Evolutionary conservation across 37 sponge, comb jelly and placozoan species (phyloP), one percentile per base, ranked within the genome.

Genomic region (Chondrilla cf. caribensis): DNA sequence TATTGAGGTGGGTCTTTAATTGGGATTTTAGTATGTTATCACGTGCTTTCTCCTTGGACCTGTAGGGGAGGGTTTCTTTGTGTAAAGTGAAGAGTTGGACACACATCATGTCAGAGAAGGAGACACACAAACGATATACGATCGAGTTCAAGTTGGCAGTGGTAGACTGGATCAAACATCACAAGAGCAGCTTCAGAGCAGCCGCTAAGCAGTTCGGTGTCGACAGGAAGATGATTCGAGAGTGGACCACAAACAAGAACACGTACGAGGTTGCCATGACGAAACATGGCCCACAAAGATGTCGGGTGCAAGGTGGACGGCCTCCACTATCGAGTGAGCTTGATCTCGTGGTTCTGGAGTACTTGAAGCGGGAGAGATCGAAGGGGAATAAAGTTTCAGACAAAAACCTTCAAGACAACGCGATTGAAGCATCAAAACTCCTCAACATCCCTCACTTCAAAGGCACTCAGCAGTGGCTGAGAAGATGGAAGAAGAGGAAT

Each of bases 131-230:
- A 22, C 41, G 76, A 11, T 93, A 82, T 72, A 89, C 93, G 2
- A 59, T 89, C 21, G 85, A 93, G 65, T 93, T 84, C 87, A 93
- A 93, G 71, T 64, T 93, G 72, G 35, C 84, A 25, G 93, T 93
- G 58, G 82, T 93, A 4, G 85, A 93, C 22, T 89, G 87, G 88
- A 58, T 89, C 24, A 79, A 89, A 44, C 58, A 62, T 22, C 75
- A 83, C 36, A 31, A 54, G 22, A 54, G 81, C 39, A 93, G 89
- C 80, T 58, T 77, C 47, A 41, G 88, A 40, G 89, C 84, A 0
- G 89, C 93, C 35, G 51, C 93, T 37, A 84, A 57, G 21, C 77
- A 86, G 44, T 93, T 93, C 42, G 87, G 85, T 1, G 81, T 93
- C 11, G 90, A 89, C 59, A 59, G 90, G 0, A 93, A 89, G 54